Evolutionary conservation across 92 coral and sea anemone species (phyloP).

Genomic region (Blastomussa wellsi): DNA sequence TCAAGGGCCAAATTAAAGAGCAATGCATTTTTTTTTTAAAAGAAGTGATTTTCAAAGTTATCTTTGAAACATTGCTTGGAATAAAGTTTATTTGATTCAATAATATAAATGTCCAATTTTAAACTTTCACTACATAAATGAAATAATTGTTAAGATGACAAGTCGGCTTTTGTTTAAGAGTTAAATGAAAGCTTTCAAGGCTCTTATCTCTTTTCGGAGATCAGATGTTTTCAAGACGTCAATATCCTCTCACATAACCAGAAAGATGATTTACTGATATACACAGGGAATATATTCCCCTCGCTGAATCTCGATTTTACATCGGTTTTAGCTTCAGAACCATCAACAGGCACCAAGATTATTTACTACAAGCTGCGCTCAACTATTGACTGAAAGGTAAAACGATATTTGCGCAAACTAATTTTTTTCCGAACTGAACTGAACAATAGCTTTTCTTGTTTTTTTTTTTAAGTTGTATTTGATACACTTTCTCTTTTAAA

Average conservation of each 20-base stretch:
- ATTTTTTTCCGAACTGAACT: background rate
- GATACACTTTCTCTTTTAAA: background rate
- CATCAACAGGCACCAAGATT: background rate
- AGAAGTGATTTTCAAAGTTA: background rate
- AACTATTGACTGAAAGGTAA: background rate
- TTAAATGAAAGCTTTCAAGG: background rate
- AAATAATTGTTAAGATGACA: background rate
- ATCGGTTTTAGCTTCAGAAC: background rate
- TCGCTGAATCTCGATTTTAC: background rate
- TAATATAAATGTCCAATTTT: background rate
- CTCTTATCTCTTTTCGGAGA: background rate
- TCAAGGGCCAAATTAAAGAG: too few relatives aligned
- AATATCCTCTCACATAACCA: conserved; percentile 18
- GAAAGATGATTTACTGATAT: background rate
- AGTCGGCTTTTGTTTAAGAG: background rate
- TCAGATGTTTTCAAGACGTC: background rate
- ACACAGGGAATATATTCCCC: background rate
- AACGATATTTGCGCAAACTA: background rate
- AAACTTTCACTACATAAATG: background rate
- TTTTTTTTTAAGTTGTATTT: background rate
- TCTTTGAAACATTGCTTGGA: background rate
- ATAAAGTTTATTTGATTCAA: background rate
- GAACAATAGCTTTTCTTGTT: background rate
- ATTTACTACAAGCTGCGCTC: background rate
- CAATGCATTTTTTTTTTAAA: background rate